Evolutionary conservation across 2,113 vertebrate genomes (phyloP).

Genomic region (Tachycineta bicolor): DNA sequence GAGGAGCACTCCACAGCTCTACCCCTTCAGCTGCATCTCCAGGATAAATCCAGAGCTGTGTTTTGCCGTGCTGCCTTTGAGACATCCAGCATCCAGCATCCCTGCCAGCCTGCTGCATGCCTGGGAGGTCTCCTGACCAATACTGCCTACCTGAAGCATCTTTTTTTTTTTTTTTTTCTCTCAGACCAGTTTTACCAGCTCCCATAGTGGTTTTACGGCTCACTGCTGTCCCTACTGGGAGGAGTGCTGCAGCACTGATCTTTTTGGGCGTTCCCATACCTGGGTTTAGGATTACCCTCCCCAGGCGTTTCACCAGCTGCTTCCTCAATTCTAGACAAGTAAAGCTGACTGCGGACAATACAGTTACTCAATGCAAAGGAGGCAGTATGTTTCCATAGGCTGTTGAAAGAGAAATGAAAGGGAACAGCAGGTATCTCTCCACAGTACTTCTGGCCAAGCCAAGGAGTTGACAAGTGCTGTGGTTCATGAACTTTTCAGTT

Average conservation of each 20-base stretch:
- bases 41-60: background rate
- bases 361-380: background rate
- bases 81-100: background rate
- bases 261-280: background rate
- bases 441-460: background rate
- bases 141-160: constrained; percentile 12
- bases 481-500: background rate
- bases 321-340: background rate
- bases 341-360: background rate
- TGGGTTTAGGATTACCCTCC: constrained; percentile 9
- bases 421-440: background rate
- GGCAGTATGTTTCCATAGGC: background rate
- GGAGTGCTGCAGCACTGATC: background rate
- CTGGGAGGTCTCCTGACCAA: background rate
- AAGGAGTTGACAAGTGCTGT: background rate
- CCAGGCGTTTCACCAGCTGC: background rate
- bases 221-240: background rate
- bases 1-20: background rate
- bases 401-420: background rate
- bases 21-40: background rate
- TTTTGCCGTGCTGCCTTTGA: background rate
- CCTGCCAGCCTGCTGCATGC: background rate
- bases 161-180: background rate
- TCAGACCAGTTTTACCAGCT: constrained; percentile 52
- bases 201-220: constrained; percentile 6